Conservation (phyloP, 2,797 vertebrate species). For the Poecilia velifera region DNA sequence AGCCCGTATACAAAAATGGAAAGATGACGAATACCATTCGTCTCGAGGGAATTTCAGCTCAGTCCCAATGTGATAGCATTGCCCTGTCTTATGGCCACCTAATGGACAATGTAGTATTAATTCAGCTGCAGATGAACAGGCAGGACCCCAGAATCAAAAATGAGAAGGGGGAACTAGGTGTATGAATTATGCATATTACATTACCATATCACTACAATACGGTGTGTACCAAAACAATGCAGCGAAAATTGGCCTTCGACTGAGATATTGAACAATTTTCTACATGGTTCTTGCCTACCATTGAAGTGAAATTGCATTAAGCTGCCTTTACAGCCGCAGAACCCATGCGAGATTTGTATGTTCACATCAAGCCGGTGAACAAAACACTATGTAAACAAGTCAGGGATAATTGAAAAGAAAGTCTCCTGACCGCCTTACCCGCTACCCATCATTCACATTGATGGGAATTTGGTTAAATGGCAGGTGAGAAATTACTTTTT, state of each 20-base stretch:
- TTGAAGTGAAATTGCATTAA: constrained; percentile 93
- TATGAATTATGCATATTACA: constrained; percentile 95
- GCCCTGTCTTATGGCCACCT: constrained; percentile 83
- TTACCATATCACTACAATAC: constrained; percentile 85
- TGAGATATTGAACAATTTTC: constrained; percentile 94
- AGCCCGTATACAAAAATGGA: constrained; percentile 56
- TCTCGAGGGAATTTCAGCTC: constrained; percentile 77
- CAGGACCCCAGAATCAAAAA: constrained; percentile 86
- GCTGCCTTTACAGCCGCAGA: constrained; percentile 84
- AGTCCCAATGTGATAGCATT: constrained; percentile 79
- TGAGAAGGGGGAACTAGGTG: constrained; percentile 79
- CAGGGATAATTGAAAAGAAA: constrained; percentile 93
- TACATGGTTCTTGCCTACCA: constrained; percentile 91
- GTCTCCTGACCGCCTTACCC: constrained; percentile 86
- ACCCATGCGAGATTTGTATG: constrained; percentile 84
- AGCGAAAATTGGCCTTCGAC: constrained; percentile 87
- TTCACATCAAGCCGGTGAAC: constrained; percentile 80
- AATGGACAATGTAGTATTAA: constrained; percentile 87
- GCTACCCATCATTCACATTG: constrained; percentile 86
- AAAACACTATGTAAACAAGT: constrained; percentile 91
- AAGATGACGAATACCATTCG: constrained; percentile 68
- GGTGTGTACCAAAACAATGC: constrained; percentile 83
- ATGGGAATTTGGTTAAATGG: constrained; percentile 83
- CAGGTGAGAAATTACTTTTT: constrained; percentile 92
- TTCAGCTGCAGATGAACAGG: constrained; percentile 90